phyloP scores from a whole-genome alignment of 2,888 invertebrate genomes.

The Agonum fuliginosum region DNA sequence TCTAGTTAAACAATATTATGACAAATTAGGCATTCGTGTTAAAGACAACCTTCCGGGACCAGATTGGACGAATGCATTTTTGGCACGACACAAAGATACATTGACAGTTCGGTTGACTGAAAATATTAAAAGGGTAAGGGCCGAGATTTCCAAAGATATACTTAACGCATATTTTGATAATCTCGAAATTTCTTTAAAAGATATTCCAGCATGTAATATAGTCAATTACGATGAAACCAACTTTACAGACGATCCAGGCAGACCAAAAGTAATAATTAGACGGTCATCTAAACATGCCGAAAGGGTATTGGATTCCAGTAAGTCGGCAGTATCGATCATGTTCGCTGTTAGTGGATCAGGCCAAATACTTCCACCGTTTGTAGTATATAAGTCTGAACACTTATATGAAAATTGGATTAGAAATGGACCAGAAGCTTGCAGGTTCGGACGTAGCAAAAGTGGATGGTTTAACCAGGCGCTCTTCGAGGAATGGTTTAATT shows the following conservation, averaged over 20 bases:
- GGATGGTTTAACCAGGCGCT: too few species aligned
- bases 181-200: constrained; percentile 58
- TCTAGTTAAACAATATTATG: constrained; percentile 14
- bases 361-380: constrained; percentile 61
- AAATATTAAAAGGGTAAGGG: constrained; percentile 49
- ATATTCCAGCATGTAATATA: constrained; percentile 61
- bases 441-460: too few species aligned
- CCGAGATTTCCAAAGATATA: constrained; percentile 23
- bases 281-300: constrained; percentile 67
- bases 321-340: constrained; percentile 64
- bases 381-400: constrained; percentile 64
- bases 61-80: constrained; percentile 43
- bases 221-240: constrained; percentile 69
- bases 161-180: constrained; percentile 59
- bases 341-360: constrained; percentile 65
- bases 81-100: constrained; percentile 56
- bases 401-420: constrained; percentile 65
- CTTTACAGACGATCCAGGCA: constrained; percentile 67
- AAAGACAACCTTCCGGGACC: constrained; percentile 55
- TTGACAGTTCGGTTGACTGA: constrained; percentile 4
- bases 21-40: constrained; percentile 27
- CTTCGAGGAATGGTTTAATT: too few species aligned
- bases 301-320: constrained; percentile 61
- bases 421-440: constrained; percentile 65
- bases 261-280: constrained; percentile 64